Evolutionary conservation across 1,140 invertebrate genomes (phyloP), one percentile per base, ranked within the genome.

Genomic region (Neodiprion lecontei): DNA sequence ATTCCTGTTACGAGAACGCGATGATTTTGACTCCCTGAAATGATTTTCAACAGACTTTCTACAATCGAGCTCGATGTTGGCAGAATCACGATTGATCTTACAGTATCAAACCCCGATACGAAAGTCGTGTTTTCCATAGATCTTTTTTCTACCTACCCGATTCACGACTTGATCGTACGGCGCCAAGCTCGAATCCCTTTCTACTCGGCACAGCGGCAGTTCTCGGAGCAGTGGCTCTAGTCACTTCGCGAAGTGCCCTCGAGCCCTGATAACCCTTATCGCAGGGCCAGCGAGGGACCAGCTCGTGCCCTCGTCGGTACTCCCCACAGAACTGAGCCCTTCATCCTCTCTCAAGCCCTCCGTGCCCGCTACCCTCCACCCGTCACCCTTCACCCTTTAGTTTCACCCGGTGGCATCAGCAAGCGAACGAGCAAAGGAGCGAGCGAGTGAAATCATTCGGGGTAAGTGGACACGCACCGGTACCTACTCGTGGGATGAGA

Each of bases 191-290:
- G n/a, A 61, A 61, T 17, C 53, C 53, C n/a, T 40, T 40, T 40
- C n/a, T 17, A 17, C 53, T 61, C 11, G 53, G 11, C n/a, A n/a
- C 4, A 14, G 11, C 53, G 53, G 53, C n/a, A 17, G 53, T 61
- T 61, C 53, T 61, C 11, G 53, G 11, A 61, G 28, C 53, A 61
- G 53, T 61, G 53, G 53, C 53, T 61, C 53, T 61, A 5, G 53
- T 61, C 53, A 9, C 8, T 61, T 61, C 53, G 11, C 53, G 53
- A 17, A 61, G 53, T 61, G 53, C 53, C 53, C 53, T 61, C 53
- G 53, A 61, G 53, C 53, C 53, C 53, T 61, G 53, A 61, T 61
- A 61, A 61, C 53, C 53, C 53, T 61, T 61, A 61, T 61, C 53
- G 53, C n/a, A 12, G n/a, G 53, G 11, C 7, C 53, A 12, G 53